Conservation (phyloP, 1,140 invertebrate genomes). For the Cryptotermes secundus region DNA sequence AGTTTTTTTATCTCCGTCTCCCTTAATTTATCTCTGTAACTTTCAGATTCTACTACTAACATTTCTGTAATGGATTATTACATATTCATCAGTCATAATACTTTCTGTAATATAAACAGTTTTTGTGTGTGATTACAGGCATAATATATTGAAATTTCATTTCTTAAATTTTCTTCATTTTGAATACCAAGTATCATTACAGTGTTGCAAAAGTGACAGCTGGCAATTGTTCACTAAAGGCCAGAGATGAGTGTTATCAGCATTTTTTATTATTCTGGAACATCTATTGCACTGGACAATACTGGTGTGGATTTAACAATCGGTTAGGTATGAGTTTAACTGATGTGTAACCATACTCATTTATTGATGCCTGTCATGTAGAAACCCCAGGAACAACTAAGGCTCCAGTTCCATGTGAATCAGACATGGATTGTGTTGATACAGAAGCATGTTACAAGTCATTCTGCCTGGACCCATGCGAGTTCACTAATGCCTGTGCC, state of each 20-base stretch:
- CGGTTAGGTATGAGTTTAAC: not conserved
- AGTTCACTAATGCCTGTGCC: conserved; percentile 70
- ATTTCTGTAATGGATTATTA: too few relatives aligned
- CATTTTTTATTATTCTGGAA: not conserved
- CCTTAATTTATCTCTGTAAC: too few relatives aligned
- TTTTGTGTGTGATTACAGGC: too few relatives aligned
- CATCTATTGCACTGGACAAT: not conserved
- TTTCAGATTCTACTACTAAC: too few relatives aligned
- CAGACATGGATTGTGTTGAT: conserved; percentile 72
- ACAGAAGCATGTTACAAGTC: conserved; percentile 73
- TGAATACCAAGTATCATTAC: not conserved
- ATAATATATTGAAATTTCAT: too few relatives aligned
- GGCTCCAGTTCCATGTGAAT: conserved; percentile 66
- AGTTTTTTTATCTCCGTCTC: too few relatives aligned
- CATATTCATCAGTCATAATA: too few relatives aligned
- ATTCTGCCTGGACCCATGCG: conserved; percentile 70
- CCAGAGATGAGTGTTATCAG: too few relatives aligned
- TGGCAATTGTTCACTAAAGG: too few relatives aligned
- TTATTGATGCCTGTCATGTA: not conserved
- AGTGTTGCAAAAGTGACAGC: not conserved
- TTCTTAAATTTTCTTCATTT: not conserved
- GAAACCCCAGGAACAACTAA: conserved; percentile 57
- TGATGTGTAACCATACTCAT: not conserved
- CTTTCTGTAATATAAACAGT: too few relatives aligned
- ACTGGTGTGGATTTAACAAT: not conserved